Percentiles rank a stretch among this genome's conserved stretches.
These are phyloP conservation scores for Podarcis muralis DNA, from an alignment of 2,113 vertebrate species.

Conservation along the genomic window DNA sequence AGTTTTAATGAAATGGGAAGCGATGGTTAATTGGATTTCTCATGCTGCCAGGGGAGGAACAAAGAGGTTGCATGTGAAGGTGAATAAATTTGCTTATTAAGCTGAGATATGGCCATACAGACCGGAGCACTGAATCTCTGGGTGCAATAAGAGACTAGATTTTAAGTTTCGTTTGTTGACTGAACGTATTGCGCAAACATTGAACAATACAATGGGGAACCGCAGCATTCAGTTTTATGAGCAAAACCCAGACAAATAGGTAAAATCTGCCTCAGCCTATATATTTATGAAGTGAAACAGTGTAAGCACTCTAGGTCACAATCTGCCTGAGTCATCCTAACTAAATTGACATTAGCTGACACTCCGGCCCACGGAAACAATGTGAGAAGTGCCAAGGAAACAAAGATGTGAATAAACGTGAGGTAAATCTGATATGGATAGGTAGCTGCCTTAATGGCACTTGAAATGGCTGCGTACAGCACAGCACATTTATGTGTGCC, in stretches of 20 bases:
- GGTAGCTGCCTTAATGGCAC: not conserved
- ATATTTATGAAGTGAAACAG: not conserved
- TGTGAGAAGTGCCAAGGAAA: constrained; percentile 19
- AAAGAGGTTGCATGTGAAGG: not conserved
- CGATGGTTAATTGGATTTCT: not conserved
- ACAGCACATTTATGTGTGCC: not conserved
- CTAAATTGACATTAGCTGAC: constrained; percentile 12
- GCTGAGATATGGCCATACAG: not conserved
- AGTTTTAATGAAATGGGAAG: not conserved
- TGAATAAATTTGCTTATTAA: not conserved
- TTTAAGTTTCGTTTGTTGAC: not conserved
- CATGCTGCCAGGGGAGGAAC: not conserved
- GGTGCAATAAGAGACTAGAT: not conserved
- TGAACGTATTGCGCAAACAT: not conserved
- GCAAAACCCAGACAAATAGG: not conserved
- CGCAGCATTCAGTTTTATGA: not conserved
- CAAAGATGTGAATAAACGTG: not conserved
- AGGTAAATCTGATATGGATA: not conserved
- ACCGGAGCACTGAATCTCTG: not conserved
- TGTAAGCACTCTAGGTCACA: not conserved
- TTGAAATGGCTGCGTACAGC: not conserved
- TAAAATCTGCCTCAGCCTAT: not conserved
- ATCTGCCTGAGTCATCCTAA: not conserved
- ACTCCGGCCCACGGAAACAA: not conserved
- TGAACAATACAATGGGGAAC: not conserved